Evolutionary conservation across 2,113 vertebrate species (phyloP), one percentile per base, ranked within the genome.

Genomic region (Labrus mixtus): DNA sequence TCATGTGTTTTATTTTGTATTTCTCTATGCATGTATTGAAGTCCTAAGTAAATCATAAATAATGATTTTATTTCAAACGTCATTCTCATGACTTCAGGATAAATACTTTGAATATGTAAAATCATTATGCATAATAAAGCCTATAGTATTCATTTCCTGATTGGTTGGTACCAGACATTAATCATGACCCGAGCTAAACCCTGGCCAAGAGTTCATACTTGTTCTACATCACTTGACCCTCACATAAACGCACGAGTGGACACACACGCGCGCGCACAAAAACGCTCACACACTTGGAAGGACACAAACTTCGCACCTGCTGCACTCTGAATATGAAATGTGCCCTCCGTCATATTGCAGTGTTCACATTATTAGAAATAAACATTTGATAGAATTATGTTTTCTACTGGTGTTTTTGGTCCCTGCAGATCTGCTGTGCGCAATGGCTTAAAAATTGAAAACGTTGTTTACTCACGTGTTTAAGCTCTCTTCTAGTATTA

Each of bases 251-350:
- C 43, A 8, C 2, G 4, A 17, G 10, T 22, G n/a, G 9, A 8
- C 48, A 3, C 54, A 41, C 33, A 20, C 46, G n/a, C 59, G 16
- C 59, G 16, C 25, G 17, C 22, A 17, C 7, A n/a, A 45, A 19
- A 15, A 62, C 48, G 29, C 29, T 33, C 43, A 45, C 9, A 29
- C n/a, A 36, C 59, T 19, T 10, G 10, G 43, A 48, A 15, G 53
- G 60, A 75, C 55, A 51, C 70, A 59, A 56, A 69, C 54, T 69
- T 69, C 89, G 89, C 85, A 92, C 90, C 87, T 90, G 89, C 75
- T 83, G 76, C 75, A 54, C 22, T 43, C 36, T 62, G 50, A 68
- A 70, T 58, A 65, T 58, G 8, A 74, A 72, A 73, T 54, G 39
- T 10, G 6, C 12, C 46, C 13, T n/a, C 0, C 33, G 12, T 64